Base-by-base conservation (phyloP, 2,888 invertebrate genomes). In the Entomobrya multifasciata region DNA sequence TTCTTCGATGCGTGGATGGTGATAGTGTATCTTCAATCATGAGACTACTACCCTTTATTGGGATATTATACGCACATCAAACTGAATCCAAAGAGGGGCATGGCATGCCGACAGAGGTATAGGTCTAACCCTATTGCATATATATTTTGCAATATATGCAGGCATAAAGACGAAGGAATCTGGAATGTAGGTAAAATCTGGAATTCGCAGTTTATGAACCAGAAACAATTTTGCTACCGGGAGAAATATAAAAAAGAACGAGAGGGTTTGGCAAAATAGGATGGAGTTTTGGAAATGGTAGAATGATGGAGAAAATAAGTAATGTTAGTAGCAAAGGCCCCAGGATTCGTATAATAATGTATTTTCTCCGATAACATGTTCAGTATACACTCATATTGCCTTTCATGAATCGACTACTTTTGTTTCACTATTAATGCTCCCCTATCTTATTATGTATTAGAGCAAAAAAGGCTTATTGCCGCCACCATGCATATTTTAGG, bases 121-220 rank as follows among this genome's bases (percentile, higher is more conserved):
- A n/a, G n/a, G n/a, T 65, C n/a, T 60, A n/a, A 27, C 25, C 4
- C 15, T 65, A 17, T 70, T 44, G 49, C 44, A 49, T 15, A 17
- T 15, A 30, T 70, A 70, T 55, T 17, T 55, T n/a, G 25, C 10
- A 17, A n/a, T n/a, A n/a, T n/a, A n/a, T n/a, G n/a, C n/a, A n/a
- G n/a, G n/a, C n/a, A n/a, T n/a, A n/a, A n/a, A n/a, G n/a, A n/a
- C 36, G 76, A 27, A 47, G 47, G 17, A 55, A 44, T 30, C 5
- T 36, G 22, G 30, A 80, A 65, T 30, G 80, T 70, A 76, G 62
- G 82, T 60, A 49, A 82, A 82, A 82, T 85, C 47, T 25, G 78
- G 70, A 85, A 77, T 77, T 82, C 60, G 77, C 27, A 77, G 84
- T 85, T 85, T 85, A 85, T 79, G 85, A 85, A 72, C 85, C 85